phyloP scores from a whole-genome alignment of 2,797 vertebrate genomes.

The Tokudaia muenninki region DNA sequence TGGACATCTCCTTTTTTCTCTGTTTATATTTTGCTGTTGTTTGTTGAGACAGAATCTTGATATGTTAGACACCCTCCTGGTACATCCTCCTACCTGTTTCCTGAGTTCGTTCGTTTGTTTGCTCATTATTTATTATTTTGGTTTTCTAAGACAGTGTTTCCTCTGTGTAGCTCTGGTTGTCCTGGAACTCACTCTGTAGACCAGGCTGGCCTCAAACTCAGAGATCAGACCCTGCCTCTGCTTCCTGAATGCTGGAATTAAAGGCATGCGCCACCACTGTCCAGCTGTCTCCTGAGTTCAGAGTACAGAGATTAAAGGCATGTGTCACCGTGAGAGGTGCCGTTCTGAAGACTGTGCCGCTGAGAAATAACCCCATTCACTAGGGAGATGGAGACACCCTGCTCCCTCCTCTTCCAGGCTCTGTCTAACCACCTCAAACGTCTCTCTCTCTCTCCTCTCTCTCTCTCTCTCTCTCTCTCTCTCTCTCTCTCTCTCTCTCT shows the following conservation, averaged over 20 bases:
- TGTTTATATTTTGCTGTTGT: neutral
- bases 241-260: neutral
- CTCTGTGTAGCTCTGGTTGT: neutral
- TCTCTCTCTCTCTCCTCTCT: neutral
- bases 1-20: neutral
- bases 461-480: neutral
- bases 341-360: neutral
- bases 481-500: neutral
- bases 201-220: neutral
- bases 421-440: neutral
- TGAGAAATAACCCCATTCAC: neutral
- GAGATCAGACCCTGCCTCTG: neutral
- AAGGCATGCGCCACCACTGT: neutral
- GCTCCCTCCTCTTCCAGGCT: neutral
- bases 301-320: neutral
- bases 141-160: neutral
- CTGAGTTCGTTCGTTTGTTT: neutral
- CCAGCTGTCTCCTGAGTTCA: neutral
- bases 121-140: neutral
- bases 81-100: neutral
- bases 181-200: neutral
- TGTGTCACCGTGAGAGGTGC: neutral
- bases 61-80: neutral
- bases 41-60: neutral
- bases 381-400: neutral